These are phyloP conservation scores for Drosophila tsacasi DNA, from an alignment of 1,140 invertebrate genomes.

Conservation along the genomic window DNA sequence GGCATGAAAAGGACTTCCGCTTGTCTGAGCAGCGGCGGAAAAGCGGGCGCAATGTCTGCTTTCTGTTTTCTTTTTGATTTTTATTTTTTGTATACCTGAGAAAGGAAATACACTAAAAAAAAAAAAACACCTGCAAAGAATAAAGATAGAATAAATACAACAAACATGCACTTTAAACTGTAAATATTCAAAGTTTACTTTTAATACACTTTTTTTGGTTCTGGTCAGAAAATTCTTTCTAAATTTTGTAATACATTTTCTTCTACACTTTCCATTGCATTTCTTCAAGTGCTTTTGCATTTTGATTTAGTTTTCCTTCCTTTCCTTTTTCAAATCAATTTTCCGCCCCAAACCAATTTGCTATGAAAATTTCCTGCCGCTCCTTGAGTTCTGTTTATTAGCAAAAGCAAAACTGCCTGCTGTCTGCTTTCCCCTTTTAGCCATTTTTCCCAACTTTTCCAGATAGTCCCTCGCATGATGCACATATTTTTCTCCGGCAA, in stretches of 20 bases:
- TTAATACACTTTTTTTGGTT: too few relatives aligned
- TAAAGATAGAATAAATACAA: neutral
- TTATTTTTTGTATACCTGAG: conserved; percentile 22
- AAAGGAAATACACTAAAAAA: conserved; percentile 1
- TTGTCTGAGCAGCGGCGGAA: conserved; percentile 50
- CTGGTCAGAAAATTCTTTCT: too few relatives aligned
- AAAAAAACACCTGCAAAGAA: neutral
- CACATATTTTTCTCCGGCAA: conserved; percentile 12
- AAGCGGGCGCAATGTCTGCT: conserved; percentile 1
- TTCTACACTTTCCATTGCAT: too few relatives aligned
- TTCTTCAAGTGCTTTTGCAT: conserved; percentile 17
- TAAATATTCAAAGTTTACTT: too few relatives aligned
- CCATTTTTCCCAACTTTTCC: neutral
- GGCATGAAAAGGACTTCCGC: conserved; percentile 69
- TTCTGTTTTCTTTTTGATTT: neutral
- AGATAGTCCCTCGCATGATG: conserved; percentile 1
- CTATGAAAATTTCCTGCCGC: conserved; percentile 36
- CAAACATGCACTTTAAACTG: too few relatives aligned
- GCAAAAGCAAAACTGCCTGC: conserved; percentile 44
- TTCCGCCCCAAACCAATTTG: conserved; percentile 29
- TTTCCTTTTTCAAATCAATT: conserved; percentile 13
- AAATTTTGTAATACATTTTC: too few relatives aligned
- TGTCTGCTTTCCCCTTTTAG: conserved; percentile 3
- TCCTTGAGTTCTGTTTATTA: conserved; percentile 48
- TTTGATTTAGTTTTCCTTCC: conserved; percentile 31